Conservation (phyloP, 37 sponge, comb jelly and placozoan genomes). For the Halichondria panicea region DNA sequence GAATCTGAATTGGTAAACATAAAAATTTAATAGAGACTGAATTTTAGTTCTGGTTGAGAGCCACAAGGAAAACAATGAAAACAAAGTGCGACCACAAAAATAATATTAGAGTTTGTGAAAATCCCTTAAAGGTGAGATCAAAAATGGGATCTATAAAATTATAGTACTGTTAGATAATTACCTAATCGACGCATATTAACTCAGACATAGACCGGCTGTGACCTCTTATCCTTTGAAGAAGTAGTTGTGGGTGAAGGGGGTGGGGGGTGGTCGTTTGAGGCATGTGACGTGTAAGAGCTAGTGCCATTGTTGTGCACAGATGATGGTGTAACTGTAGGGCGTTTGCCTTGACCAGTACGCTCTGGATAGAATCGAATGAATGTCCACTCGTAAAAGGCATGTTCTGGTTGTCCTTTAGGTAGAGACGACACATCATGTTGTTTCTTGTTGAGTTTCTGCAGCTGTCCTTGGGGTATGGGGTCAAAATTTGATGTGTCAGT, state of each 20-base stretch:
- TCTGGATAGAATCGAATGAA: slow-evolving; percentile 83
- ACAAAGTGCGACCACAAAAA: too few species aligned
- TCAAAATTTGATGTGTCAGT: slow-evolving; percentile 95
- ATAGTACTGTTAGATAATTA: too few species aligned
- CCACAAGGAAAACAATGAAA: too few species aligned
- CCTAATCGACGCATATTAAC: background rate
- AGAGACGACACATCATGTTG: slow-evolving; percentile 25
- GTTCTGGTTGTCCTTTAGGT: slow-evolving; percentile 72
- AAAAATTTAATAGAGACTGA: too few species aligned
- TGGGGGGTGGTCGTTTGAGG: background rate
- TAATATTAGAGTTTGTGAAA: too few species aligned
- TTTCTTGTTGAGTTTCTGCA: slow-evolving; percentile 46
- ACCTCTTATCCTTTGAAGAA: slow-evolving; percentile 11
- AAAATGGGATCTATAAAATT: too few species aligned
- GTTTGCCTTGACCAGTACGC: slow-evolving; percentile 13
- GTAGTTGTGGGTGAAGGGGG: background rate
- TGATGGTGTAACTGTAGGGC: slow-evolving; percentile 27
- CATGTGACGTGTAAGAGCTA: background rate
- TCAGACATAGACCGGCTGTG: slow-evolving; percentile 79
- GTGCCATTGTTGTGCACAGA: background rate
- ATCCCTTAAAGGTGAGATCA: too few species aligned
- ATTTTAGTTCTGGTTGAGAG: too few species aligned
- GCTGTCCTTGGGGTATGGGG: slow-evolving; percentile 62
- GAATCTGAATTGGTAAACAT: too few species aligned
- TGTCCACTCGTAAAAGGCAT: slow-evolving; percentile 96